Conservation (phyloP, 2,888 invertebrate genomes). For the Ferrisia virgata region DNA sequence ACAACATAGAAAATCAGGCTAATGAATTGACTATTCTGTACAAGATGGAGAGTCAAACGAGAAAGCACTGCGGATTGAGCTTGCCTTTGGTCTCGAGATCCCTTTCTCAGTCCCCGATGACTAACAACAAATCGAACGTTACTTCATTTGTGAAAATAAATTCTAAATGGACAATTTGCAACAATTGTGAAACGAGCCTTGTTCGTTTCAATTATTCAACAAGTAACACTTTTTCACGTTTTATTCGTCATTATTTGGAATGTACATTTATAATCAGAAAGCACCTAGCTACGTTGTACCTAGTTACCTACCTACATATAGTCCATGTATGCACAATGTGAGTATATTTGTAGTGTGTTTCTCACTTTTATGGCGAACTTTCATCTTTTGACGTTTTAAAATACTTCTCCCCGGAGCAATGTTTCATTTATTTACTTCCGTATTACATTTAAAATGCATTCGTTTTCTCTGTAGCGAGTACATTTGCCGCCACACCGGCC, state of each 20-base stretch:
- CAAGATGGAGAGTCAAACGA: no score
- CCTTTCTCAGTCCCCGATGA: no score
- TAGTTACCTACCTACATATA: no score
- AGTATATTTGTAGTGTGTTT: not conserved
- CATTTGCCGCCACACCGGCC: not conserved
- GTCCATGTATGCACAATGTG: no score
- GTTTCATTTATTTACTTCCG: constrained; percentile 23
- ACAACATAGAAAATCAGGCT: no score
- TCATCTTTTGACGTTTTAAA: constrained; percentile 20
- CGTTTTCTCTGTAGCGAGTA: not conserved
- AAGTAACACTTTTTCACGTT: not conserved
- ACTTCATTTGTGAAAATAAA: no score
- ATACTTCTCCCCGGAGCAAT: constrained; percentile 6
- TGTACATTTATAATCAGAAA: not conserved
- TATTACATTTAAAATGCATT: constrained; percentile 26
- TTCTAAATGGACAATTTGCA: no score
- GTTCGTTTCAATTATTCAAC: constrained; percentile 2
- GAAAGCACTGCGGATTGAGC: no score
- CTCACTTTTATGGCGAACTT: not conserved
- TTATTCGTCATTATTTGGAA: not conserved
- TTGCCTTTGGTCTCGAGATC: no score
- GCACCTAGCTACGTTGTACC: no score
- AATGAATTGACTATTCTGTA: no score
- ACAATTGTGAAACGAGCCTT: not conserved
- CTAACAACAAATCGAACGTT: not conserved